Evolutionary conservation across 2,888 invertebrate species (phyloP), one percentile per base, ranked within the genome.

Genomic region (Tillus elongatus): DNA sequence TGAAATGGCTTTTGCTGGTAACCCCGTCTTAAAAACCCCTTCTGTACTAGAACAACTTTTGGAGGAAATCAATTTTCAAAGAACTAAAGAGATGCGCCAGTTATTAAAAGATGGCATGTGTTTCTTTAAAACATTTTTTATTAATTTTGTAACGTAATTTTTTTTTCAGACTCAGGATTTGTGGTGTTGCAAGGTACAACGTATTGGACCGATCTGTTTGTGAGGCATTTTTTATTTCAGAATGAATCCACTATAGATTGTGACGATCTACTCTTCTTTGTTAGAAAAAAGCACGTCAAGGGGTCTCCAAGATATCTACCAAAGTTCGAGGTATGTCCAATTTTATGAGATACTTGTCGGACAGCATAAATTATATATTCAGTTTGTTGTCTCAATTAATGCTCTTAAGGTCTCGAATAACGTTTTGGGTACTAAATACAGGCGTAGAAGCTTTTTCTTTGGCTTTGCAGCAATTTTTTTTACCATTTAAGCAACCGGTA

Each of bases 171-270:
- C 66, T 84, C 84, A 15, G 90, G 89, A 30, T 92, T 92, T 69
- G 91, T 92, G 47, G 80, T 93, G 66, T 76, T 91, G 10, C 88
- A 90, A 68, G 89, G 90, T 26, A 89, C 88, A 41, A 89, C 89
- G 2, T 93, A 93, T 61, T 95, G 95, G 93, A 93, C 91, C 35
- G 90, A 91, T 66, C 72, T 95, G 50, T 95, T 95, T 68, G 89
- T 91, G 47, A 76, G 90, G 9, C 90, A 93, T 70, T 95, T 95
- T 66, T 72, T 93, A 35, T 91, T 91, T 61, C 88, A 88, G 71
- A 81, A 84, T 47, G 89, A 88, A 61, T 79, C 81, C 44, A 82
- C 85, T 45, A 90, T 89, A 53, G 90, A 91, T 66, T 83, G 88
- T 52, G 95, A 96, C 69, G 95, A 95, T 68, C 74, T 96, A 54